Evolutionary conservation across 2,113 vertebrate genomes (phyloP), one percentile per base, ranked within the genome.

Genomic region (Cyanoderma ruficeps): DNA sequence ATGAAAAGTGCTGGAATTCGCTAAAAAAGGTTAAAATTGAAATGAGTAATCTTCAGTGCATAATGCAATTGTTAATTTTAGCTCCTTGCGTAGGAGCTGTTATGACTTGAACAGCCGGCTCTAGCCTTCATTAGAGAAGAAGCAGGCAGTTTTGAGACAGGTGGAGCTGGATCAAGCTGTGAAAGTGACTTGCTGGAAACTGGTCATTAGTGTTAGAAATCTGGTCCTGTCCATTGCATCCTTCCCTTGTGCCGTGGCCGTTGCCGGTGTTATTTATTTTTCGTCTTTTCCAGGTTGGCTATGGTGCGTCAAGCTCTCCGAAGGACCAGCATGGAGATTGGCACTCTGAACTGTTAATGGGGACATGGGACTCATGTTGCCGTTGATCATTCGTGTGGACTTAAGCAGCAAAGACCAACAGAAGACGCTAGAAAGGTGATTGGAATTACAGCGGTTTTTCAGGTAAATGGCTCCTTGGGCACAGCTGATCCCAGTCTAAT

Each of bases 1-100:
- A 95, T 97, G 97, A 94, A 96, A 97, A 98, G 97, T 97, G 97
- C 91, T 94, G 97, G 90, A 97, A 98, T 97, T 98, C 96, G 91
- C 97, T 98, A 96, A 98, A 98, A 98, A 98, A 98, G 98, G 98
- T 98, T 98, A 98, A 98, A 98, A 98, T 97, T 97, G 98, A 98
- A 98, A 97, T 98, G 98, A 98, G 98, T 98, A 98, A 98, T 98
- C 97, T 98, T 97, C 89, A 25, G 89, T 95, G 98, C 98, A 98
- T 98, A 98, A 98, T 98, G 97, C 97, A 97, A 95, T 97, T 98
- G 98, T 98, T 98, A 98, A 98, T 98, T 98, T 98, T 98, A 98
- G 98, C 97, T 98, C 79, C 78, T 90, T 98, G 98, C 98, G 98
- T 98, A 98, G 98, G 98, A 98, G 98, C 97, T 97, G 96, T 78